These are phyloP conservation scores for Onychomys torridus DNA, from an alignment of 2,797 vertebrate species.

Conservation along the genomic window DNA sequence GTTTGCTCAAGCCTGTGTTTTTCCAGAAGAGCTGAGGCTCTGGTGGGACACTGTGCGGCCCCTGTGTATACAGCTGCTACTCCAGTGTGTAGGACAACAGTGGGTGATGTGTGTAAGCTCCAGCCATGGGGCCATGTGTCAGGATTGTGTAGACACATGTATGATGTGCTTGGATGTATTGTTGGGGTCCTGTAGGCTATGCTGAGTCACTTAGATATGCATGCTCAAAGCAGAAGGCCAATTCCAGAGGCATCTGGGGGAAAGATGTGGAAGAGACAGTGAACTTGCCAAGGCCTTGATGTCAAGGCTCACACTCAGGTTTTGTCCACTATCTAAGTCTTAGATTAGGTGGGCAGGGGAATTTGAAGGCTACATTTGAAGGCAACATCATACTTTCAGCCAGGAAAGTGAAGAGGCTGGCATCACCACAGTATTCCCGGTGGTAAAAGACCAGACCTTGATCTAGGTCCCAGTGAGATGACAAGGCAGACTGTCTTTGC, in stretches of 20 bases:
- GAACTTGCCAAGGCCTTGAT: not conserved
- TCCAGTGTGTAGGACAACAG: rapidly evolving
- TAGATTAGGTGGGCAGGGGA: not conserved
- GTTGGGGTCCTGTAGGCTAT: too few species aligned
- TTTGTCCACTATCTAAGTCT: too few species aligned
- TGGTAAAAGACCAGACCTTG: not conserved
- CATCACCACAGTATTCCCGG: not conserved
- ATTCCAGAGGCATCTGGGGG: not conserved
- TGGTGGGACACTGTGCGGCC: not conserved
- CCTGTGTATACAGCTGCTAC: not conserved
- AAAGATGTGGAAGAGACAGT: rapidly evolving
- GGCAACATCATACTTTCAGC: rapidly evolving
- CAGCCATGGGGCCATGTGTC: not conserved
- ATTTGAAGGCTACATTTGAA: rapidly evolving
- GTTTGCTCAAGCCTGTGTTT: not conserved
- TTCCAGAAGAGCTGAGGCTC: not conserved
- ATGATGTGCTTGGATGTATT: not conserved
- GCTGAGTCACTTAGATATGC: not conserved
- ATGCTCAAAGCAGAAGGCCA: too few species aligned
- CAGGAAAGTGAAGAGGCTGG: not conserved
- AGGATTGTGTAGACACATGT: not conserved
- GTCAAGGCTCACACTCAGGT: not conserved
- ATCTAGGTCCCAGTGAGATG: too few species aligned
- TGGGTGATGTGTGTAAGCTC: too few species aligned
- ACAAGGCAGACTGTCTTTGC: rapidly evolving